Conservation (phyloP, 2,888 invertebrate genomes). For the Synergus itoensis region DNA sequence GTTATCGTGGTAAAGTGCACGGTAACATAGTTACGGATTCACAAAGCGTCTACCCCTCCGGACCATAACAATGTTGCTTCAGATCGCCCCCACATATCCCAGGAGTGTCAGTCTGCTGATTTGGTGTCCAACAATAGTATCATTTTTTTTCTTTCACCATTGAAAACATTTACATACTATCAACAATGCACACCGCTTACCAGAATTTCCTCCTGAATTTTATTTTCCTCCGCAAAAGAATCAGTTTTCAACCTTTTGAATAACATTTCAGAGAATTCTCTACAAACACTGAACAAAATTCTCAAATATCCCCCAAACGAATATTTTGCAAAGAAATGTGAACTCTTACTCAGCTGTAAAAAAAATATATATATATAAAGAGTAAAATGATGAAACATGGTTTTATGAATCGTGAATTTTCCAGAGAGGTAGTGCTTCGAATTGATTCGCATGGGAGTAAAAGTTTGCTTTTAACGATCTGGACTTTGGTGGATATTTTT, state of each 20-base stretch:
- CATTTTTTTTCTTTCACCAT: constrained; percentile 32
- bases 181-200: constrained; percentile 35
- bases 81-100: constrained; percentile 57
- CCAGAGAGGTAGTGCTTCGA: neutral
- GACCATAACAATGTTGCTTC: constrained; percentile 52
- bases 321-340: too few species aligned
- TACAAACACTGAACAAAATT: constrained; percentile 22
- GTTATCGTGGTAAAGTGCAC: constrained; percentile 77
- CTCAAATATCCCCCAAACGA: too few species aligned
- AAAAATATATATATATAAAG: too few species aligned
- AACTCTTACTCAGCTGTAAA: too few species aligned
- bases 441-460: neutral
- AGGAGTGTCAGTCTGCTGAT: constrained; percentile 54
- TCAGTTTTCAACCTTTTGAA: constrained; percentile 6
- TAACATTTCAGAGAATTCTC: constrained; percentile 1
- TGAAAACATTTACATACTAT: constrained; percentile 60
- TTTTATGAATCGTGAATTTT: constrained; percentile 3
- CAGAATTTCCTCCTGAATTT: neutral
- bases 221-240: constrained; percentile 16
- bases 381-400: too few species aligned
- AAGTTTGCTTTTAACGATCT: constrained; percentile 16
- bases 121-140: constrained; percentile 46
- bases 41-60: constrained; percentile 66
- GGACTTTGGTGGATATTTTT: constrained; percentile 51
- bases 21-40: constrained; percentile 75